Evolutionary conservation across 1,140 invertebrate species (phyloP), one percentile per base, ranked within the genome.

Genomic region (Lepidotrigona ventralis): DNA sequence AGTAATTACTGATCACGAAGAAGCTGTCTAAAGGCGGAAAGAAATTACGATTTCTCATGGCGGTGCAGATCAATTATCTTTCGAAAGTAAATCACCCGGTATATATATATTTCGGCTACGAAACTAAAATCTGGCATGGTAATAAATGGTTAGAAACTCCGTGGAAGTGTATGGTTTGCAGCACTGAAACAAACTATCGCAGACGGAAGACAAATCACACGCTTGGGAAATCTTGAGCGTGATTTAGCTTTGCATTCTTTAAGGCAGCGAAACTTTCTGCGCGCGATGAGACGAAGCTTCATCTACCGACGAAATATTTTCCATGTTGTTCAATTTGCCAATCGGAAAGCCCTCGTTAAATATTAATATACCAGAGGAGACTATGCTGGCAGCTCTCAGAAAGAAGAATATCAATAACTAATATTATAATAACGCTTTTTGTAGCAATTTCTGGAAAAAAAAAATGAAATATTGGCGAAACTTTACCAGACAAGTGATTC

Each of bases 201-300:
- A 8, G 46, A 66, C 46, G 19, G n/a, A 12, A 82, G 54, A 76
- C 60, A 19, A 58, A 82, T 82, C 80, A 82, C 73, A 60, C 80
- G 39, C 73, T 9, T 77, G 80, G 80, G 80, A 82, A 82, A 82
- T 82, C 80, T 56, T 23, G 2, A 3, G 73, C n/a, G 64, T 76
- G 80, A 82, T 82, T 69, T 77, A 77, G 74, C 75, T 82, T 82
- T 77, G 64, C 80, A 82, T 77, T 76, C 73, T 77, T 82, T 23
- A 21, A 23, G n/a, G 33, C 5, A 56, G 51, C 29, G 5, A n/a
- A n/a, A 26, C 15, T 23, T 54, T 54, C 33, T n/a, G 9, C 9
- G 33, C 39, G 17, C 21, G 11, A 9, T 12, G 29, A 58, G 39
- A 69, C 17, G 3, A 14, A 3, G 19, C 60, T 29, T 68, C 58